Conservation (phyloP, 92 coral and sea anemone species). For the Zoanthus sansibaricus region DNA sequence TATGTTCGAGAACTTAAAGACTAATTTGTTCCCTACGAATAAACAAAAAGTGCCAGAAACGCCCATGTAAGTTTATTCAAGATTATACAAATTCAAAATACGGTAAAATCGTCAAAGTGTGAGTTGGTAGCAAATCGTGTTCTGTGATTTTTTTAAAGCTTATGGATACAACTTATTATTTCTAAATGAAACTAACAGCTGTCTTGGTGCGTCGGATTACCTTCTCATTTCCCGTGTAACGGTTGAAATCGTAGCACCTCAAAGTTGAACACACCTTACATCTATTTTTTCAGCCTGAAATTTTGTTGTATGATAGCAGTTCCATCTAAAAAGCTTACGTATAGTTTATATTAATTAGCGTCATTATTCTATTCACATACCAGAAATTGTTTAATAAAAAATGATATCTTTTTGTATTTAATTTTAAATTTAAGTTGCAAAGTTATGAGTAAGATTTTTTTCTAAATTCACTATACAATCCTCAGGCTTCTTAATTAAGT, state of each 20-base stretch:
- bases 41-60: neutral
- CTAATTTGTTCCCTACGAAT: neutral
- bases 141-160: neutral
- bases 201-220: neutral
- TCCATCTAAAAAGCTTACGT: too few species aligned
- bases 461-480: too few species aligned
- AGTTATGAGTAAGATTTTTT: too few species aligned
- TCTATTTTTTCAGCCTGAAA: neutral
- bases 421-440: too few species aligned
- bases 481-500: too few species aligned
- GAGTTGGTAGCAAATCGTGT: neutral
- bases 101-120: neutral
- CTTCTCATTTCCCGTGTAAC: neutral
- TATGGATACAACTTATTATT: neutral
- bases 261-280: neutral
- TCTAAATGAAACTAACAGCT: constrained; percentile 29
- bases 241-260: neutral
- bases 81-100: neutral
- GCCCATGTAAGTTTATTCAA: neutral
- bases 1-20: neutral
- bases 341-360: too few species aligned
- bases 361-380: too few species aligned
- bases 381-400: too few species aligned
- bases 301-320: neutral
- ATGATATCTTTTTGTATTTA: too few species aligned